Evolutionary conservation across 1,140 invertebrate species (phyloP).

Genomic region (Phymorhynchus buccinoides): DNA sequence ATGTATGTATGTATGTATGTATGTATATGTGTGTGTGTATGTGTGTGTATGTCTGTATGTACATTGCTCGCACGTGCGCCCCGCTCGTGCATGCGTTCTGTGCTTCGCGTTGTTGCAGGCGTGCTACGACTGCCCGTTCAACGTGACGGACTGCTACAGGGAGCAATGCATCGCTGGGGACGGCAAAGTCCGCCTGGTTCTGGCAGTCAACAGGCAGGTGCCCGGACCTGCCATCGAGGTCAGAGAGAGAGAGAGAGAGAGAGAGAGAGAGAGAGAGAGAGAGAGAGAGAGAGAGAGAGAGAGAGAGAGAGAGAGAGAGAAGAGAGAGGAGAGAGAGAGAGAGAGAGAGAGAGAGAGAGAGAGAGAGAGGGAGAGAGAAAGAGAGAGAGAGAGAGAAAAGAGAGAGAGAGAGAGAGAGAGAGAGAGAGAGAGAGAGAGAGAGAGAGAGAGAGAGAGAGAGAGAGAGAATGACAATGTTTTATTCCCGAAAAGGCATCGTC

Average conservation of each 20-base stretch:
- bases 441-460: no score
- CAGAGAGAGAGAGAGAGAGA: not conserved
- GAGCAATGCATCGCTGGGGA: constrained; percentile 88
- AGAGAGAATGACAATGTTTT: no score
- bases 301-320: not conserved
- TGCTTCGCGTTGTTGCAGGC: no score
- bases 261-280: not conserved
- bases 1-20: no score
- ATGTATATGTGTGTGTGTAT: no score
- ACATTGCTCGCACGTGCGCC: no score
- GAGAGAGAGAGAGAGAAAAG: not conserved
- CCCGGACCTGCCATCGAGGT: constrained; percentile 89
- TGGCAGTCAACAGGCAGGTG: constrained; percentile 88
- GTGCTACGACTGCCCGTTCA: constrained; percentile 87
- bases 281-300: not conserved
- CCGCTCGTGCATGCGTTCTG: no score
- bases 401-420: not conserved
- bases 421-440: not conserved
- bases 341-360: no score
- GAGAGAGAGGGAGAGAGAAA: no score
- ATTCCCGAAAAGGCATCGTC: no score
- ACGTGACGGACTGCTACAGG: constrained; percentile 82
- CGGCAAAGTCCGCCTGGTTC: constrained; percentile 83
- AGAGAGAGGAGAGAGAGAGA: not conserved
- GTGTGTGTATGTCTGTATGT: no score